These are phyloP conservation scores for Pristionchus entomophagus DNA, from an alignment of 2,888 invertebrate species.

Conservation along the genomic window DNA sequence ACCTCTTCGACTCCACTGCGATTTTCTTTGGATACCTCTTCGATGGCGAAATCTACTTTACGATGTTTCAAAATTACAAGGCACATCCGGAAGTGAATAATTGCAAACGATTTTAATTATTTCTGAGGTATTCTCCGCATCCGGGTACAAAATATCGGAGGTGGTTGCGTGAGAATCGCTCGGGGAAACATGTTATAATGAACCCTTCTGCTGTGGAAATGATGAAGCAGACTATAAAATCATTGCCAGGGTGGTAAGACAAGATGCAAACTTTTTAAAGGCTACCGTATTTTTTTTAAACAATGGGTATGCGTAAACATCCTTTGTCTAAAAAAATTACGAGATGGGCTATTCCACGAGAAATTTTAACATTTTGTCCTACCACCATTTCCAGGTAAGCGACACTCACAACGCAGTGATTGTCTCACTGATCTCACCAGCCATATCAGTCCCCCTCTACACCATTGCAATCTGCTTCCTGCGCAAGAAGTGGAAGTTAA, in stretches of 20 bases:
- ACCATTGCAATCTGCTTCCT: background rate
- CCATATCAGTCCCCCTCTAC: background rate
- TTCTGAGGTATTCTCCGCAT: background rate
- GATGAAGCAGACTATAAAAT: no score
- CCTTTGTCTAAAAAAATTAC: no score
- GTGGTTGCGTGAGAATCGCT: background rate
- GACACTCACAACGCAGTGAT: slow-evolving; percentile 9
- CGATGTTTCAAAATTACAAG: background rate
- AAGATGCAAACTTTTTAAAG: no score
- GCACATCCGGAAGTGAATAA: background rate
- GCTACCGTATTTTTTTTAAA: no score
- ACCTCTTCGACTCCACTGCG: background rate
- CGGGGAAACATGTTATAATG: no score
- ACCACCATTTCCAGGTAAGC: background rate
- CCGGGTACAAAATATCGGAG: background rate
- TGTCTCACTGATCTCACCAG: background rate
- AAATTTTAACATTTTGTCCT: no score
- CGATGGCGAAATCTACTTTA: background rate
- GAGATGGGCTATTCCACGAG: no score
- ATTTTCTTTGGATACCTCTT: background rate
- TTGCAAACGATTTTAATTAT: no score
- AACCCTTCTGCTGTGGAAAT: no score
- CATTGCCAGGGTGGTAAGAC: no score
- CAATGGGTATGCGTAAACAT: no score
- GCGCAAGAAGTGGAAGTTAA: slow-evolving; percentile 11